Evolutionary conservation across 2,888 invertebrate genomes (phyloP), one percentile per base, ranked within the genome.

Genomic region (Dryocosmus kuriphilus): DNA sequence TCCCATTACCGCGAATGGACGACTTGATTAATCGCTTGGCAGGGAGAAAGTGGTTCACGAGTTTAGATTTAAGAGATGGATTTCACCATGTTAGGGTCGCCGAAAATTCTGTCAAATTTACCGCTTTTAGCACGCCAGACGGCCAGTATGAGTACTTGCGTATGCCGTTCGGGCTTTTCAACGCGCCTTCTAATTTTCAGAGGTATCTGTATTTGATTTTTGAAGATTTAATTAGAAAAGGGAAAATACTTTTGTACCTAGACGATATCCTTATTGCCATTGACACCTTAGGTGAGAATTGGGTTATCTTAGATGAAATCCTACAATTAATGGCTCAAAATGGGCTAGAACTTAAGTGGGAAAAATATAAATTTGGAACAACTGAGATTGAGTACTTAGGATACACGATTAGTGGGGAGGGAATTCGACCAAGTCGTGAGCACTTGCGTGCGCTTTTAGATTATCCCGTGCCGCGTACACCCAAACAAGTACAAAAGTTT

Each of bases 1-100:
- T 79, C 63, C 73, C 71, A 0, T 57, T 89, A n/a, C 86, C 88
- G 2, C 79, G 82, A 27, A 84, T 89, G 11, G 79, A 84, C 22
- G 87, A 89, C 35, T 78, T 85, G 14, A 22, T 60, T 24, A 11
- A 57, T 19, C 16, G 65, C 30, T 77, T 82, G 27, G 63, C 76
- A 1, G 22, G n/a, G 1, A 81, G 76, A 76, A 62, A 74, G 24
- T 81, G 57, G 24, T 82, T 80, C 30, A 73, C 82, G 4, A 51
- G 30, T 32, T 62, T 83, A 32, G 76, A 77, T 27, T 62, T 81
- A 3, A 75, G 76, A 75, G 57, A 35, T 5, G 75, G 75, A 55
- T 75, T 77, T 35, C 32, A 55, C 6, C 77, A 79, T 1, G 74
- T 83, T 55, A 61, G n/a, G 0, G 19, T 83, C 14, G 62, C 51